phyloP scores from a whole-genome alignment of 2,888 invertebrate species.

The Microdon myrmicae region DNA sequence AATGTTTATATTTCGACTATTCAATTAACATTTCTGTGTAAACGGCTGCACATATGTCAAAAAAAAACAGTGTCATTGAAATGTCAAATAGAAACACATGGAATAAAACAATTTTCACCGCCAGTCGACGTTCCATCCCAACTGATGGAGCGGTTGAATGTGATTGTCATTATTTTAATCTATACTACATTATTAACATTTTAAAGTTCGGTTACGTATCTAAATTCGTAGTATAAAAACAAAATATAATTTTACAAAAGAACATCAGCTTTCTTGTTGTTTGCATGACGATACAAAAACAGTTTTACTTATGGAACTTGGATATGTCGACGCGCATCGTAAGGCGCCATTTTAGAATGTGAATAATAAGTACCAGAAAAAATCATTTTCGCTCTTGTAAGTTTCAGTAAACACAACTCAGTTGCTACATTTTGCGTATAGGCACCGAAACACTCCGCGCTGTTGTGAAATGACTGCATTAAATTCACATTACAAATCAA shows the following conservation, averaged over 20 bases:
- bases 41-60: background rate
- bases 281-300: constrained; percentile 28
- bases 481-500: too few relatives aligned
- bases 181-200: constrained; percentile 14
- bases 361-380: constrained; percentile 54
- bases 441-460: too few relatives aligned
- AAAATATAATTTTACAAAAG: background rate
- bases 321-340: constrained; percentile 59
- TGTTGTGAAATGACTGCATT: too few relatives aligned
- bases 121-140: constrained; percentile 31
- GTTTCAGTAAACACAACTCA: constrained; percentile 47
- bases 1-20: background rate
- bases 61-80: constrained; percentile 5
- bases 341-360: constrained; percentile 67
- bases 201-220: background rate
- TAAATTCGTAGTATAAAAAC: background rate
- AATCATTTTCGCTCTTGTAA: constrained; percentile 38
- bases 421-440: too few relatives aligned
- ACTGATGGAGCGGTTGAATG: constrained; percentile 31
- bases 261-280: too few relatives aligned
- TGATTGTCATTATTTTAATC: constrained; percentile 36
- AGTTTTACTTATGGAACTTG: constrained; percentile 43
- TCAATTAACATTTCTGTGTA: background rate
- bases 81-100: constrained; percentile 17
- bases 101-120: constrained; percentile 27